Percentiles rank a stretch among this genome's conserved stretches.
Conservation (phyloP, 1,140 invertebrate species). For the Temnothorax longispinosus region DNA sequence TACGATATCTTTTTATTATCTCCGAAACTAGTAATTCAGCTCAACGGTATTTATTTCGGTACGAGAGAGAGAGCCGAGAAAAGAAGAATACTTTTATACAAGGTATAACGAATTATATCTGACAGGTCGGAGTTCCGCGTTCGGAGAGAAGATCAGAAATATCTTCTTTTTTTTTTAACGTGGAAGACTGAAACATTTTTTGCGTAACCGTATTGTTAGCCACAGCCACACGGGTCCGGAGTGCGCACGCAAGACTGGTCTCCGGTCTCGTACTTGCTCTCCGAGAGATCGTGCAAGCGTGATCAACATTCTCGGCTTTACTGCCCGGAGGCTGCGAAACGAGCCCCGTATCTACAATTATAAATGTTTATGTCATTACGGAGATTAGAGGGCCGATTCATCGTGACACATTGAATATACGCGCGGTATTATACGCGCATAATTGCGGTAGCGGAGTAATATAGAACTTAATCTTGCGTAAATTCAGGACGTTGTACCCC, state of each 20-base stretch:
- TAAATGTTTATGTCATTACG: slow-evolving; percentile 68
- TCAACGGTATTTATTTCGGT: slow-evolving; percentile 54
- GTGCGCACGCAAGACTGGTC: slow-evolving; percentile 37
- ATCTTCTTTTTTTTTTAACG: slow-evolving; percentile 26
- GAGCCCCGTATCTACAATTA: slow-evolving; percentile 54
- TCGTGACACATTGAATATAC: slow-evolving; percentile 54
- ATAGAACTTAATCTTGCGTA: slow-evolving; percentile 70
- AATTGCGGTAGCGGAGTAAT: slow-evolving; percentile 69
- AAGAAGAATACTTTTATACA: slow-evolving; percentile 26
- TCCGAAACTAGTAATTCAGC: slow-evolving; percentile 24
- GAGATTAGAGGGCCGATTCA: slow-evolving; percentile 61
- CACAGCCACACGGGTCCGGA: background rate
- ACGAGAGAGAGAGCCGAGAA: background rate
- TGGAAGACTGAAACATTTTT: background rate
- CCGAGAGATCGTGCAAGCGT: slow-evolving; percentile 46
- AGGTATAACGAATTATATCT: background rate
- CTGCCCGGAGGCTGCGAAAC: slow-evolving; percentile 45
- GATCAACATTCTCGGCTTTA: slow-evolving; percentile 43
- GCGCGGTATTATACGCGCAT: slow-evolving; percentile 61
- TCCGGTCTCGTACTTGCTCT: background rate
- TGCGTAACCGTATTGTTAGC: slow-evolving; percentile 22
- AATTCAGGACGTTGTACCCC: slow-evolving; percentile 51
- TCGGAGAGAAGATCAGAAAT: background rate
- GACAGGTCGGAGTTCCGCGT: background rate
- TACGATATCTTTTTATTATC: slow-evolving; percentile 17